Conservation (phyloP, 2,797 vertebrate species). For the Acanthornis magna region DNA sequence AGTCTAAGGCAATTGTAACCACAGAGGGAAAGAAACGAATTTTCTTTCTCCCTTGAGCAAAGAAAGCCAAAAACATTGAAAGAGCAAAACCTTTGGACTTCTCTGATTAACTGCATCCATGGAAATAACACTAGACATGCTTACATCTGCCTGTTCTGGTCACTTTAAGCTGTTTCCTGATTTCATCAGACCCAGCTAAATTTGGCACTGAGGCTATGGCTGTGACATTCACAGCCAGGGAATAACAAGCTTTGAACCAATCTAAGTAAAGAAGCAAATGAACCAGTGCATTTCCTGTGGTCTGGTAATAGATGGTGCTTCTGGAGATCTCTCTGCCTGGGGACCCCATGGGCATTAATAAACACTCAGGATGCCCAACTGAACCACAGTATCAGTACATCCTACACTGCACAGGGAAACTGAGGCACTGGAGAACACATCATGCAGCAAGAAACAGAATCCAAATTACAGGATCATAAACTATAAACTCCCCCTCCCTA, state of each 20-base stretch:
- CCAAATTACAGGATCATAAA: not conserved
- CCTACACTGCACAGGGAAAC: not conserved
- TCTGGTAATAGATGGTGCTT: not conserved
- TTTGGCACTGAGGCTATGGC: not conserved
- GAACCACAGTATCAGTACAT: not conserved
- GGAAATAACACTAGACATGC: not conserved
- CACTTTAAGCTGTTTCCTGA: slow-evolving; percentile 2
- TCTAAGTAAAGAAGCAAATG: not conserved
- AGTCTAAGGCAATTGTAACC: not conserved
- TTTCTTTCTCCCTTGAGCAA: not conserved
- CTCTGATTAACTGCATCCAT: not conserved
- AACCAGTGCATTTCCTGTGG: not conserved
- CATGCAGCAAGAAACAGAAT: not conserved
- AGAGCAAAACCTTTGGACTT: not conserved
- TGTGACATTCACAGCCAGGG: slow-evolving; percentile 3
- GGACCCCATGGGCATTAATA: not conserved
- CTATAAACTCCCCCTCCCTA: not conserved
- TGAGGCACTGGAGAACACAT: not conserved
- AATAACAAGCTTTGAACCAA: slow-evolving; percentile 22
- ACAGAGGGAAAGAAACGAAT: not conserved
- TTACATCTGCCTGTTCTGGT: not conserved
- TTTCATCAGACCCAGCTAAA: not conserved
- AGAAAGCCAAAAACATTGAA: not conserved
- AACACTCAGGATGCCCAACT: not conserved
- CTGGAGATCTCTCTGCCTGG: not conserved